These are phyloP conservation scores for Acanthurus lineatus DNA, from an alignment of 2,797 vertebrate species.

Conservation along the genomic window DNA sequence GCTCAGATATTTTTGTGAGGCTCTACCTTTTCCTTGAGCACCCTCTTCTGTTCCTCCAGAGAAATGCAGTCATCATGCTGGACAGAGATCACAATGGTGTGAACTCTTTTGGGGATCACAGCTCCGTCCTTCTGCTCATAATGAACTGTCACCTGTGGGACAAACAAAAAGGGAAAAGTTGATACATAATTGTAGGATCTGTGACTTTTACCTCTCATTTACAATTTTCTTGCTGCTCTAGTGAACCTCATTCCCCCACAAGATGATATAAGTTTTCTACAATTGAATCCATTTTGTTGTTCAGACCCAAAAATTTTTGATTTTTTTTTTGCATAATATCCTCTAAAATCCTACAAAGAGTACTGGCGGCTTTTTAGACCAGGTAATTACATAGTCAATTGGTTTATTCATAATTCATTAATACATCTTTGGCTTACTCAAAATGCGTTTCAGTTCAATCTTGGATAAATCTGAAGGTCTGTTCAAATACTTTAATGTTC, in stretches of 20 bases:
- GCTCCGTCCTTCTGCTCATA: constrained; percentile 92
- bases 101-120: constrained; percentile 92
- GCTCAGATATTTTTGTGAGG: background rate
- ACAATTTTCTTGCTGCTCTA: background rate
- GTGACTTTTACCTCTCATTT: background rate
- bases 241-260: background rate
- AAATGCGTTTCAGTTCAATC: constrained; percentile 11
- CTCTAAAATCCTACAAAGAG: background rate
- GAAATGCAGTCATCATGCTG: constrained; percentile 92
- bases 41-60: constrained; percentile 90
- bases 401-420: constrained; percentile 15
- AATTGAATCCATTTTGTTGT: background rate
- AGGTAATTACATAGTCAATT: background rate
- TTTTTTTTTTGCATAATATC: background rate
- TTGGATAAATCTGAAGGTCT: constrained; percentile 6
- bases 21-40: constrained; percentile 89
- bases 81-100: constrained; percentile 97
- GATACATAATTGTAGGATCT: background rate
- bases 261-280: background rate
- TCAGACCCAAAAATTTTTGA: background rate
- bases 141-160: constrained; percentile 93
- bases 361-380: background rate
- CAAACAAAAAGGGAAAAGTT: background rate
- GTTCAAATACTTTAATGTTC: background rate
- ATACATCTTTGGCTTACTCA: constrained; percentile 1